A percentile compares a stretch with the other conserved stretches of the same genome.
phyloP scores from a whole-genome alignment of 2,797 vertebrate genomes.

The Helarctos malayanus region DNA sequence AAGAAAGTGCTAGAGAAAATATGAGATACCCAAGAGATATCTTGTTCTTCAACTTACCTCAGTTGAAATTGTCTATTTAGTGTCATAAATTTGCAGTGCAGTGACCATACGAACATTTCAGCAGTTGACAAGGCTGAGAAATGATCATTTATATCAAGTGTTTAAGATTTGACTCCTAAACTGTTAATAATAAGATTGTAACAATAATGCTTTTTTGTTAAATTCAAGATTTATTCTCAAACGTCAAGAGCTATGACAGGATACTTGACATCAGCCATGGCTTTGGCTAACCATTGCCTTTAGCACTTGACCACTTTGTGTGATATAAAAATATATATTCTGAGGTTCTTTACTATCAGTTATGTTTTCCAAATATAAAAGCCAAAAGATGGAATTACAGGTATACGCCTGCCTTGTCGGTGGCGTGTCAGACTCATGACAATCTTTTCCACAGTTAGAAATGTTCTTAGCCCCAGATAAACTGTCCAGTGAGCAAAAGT shows the following conservation, averaged over 20 bases:
- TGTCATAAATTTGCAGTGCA: neutral
- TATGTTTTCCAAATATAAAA: neutral
- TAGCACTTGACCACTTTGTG: neutral
- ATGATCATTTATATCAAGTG: neutral
- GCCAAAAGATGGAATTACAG: neutral
- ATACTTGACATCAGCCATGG: neutral
- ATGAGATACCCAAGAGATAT: neutral
- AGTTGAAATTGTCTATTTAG: constrained; percentile 21
- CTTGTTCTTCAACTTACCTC: neutral
- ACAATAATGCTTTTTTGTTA: constrained; percentile 12
- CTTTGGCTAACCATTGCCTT: constrained; percentile 25
- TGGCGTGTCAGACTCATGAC: neutral
- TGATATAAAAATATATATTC: constrained; percentile 25
- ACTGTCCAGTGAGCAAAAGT: neutral
- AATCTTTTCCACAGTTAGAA: neutral
- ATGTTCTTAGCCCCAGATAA: neutral
- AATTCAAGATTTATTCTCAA: constrained; percentile 49
- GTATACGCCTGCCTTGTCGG: too few species aligned
- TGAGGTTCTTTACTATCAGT: neutral
- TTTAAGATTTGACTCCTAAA: constrained; percentile 31
- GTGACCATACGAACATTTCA: neutral
- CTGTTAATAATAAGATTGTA: neutral
- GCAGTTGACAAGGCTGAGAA: constrained; percentile 15
- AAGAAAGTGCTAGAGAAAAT: constrained; percentile 53
- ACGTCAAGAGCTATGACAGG: neutral